Conservation (phyloP, 2,113 vertebrate species). For the Asarcornis scutulata region DNA sequence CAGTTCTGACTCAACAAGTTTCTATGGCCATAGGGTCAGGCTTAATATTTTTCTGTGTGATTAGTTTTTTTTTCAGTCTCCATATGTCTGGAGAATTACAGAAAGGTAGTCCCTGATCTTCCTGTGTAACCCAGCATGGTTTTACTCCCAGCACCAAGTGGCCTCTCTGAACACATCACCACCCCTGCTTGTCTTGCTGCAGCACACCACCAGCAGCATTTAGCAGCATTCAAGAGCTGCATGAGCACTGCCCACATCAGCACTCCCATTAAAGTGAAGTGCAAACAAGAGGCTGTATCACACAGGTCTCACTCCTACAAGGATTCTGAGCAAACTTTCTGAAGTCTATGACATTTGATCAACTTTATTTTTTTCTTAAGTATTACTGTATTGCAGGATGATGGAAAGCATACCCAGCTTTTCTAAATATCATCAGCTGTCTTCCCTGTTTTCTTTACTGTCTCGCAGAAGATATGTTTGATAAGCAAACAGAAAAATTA, state of each 20-base stretch:
- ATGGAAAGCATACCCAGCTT: background rate
- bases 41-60: background rate
- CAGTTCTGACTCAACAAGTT: background rate
- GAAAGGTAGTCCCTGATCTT: background rate
- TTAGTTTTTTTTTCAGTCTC: background rate
- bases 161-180: background rate
- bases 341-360: background rate
- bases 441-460: background rate
- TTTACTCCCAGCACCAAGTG: background rate
- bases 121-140: background rate
- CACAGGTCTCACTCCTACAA: background rate
- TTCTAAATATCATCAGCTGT: background rate
- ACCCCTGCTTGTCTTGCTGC: background rate
- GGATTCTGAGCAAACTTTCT: background rate
- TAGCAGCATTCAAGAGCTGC: background rate
- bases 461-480: background rate
- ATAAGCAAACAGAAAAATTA: background rate
- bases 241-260: background rate
- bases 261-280: background rate
- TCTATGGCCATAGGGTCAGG: background rate
- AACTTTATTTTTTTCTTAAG: background rate
- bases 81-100: fast-evolving
- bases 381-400: background rate
- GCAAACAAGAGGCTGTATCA: background rate
- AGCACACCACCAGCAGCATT: background rate